Base-by-base conservation (phyloP, 2,113 vertebrate species). In the Delphinus delphis region DNA sequence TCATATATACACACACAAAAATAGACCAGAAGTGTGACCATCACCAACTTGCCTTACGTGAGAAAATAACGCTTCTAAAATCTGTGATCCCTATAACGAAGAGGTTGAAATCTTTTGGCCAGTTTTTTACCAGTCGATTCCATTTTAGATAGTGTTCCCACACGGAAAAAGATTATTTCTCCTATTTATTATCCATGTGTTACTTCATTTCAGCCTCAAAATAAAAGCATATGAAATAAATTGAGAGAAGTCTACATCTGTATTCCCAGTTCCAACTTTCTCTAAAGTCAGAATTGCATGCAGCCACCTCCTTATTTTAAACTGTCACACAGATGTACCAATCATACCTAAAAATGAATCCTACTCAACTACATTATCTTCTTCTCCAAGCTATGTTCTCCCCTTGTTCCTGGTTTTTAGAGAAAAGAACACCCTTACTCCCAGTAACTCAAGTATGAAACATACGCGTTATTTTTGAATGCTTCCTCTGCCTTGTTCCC, bases 191-290 rank as follows among this genome's bases (percentile, higher is more conserved):
- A 67, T 3, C 33, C 55, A 90, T 13, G 33, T 73, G 9, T 73
- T 79, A 79, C n/a, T 12, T 77, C 17, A 87, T 44, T 92, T 17
- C 10, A 94, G 23, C 8, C 14, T 97, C 36, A n/a, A 65, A 96
- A 84, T 53, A 47, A 96, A 93, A 94, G 17, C 41, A 36, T 77
- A n/a, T 65, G 50, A 93, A 95, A 83, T 80, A 96, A 82, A 92
- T 4, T 47, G 3, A 87, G 41, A 23, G 20, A 79, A 25, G 26
- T 65, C 20, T 80, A 0, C 60, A 80, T 25, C 62, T 82, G 8
- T 65, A 71, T 67, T 44, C 41, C 11, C 33, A 87, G 55, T 83
- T 88, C 11, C 74, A 80, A 33, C 36, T 80, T 92, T 74, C 58
- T 67, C 65, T 82, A 79, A 67, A 31, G 21, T 79, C 85, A 63